phyloP scores from a whole-genome alignment of 2,113 vertebrate species.

The Tylochromis polylepis region DNA sequence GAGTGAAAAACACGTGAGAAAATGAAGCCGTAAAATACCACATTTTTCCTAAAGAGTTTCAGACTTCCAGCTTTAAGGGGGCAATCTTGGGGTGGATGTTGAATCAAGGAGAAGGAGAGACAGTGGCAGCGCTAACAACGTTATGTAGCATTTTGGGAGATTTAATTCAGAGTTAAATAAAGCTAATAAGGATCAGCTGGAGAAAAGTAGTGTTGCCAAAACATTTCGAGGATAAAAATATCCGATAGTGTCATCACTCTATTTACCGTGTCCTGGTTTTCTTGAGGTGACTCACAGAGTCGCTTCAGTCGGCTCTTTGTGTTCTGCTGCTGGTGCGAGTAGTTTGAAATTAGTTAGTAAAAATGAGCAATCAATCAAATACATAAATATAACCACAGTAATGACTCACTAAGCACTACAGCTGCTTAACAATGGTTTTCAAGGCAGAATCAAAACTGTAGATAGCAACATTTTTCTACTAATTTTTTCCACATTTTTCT shows the following conservation, averaged over 20 bases:
- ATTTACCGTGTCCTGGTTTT: neutral
- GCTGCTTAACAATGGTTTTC: neutral
- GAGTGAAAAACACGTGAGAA: neutral
- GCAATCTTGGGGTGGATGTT: neutral
- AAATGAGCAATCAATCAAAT: neutral
- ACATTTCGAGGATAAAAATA: neutral
- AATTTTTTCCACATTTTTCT: neutral
- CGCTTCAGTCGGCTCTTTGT: neutral
- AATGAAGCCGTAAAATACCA: neutral
- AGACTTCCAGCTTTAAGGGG: neutral
- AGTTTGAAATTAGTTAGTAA: neutral
- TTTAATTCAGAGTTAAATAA: neutral
- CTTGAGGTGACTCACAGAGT: neutral
- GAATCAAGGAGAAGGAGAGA: neutral
- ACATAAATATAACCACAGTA: neutral
- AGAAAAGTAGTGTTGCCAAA: neutral
- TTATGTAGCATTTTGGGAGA: neutral
- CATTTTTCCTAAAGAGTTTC: neutral
- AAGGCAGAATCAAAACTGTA: neutral
- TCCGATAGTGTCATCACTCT: neutral
- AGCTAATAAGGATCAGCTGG: neutral
- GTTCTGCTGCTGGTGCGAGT: neutral
- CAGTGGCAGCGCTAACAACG: neutral
- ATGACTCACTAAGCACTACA: too few relatives aligned
- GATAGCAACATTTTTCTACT: neutral